phyloP scores from a whole-genome alignment of 2,888 invertebrate species.

The Phaonia tiefii region DNA sequence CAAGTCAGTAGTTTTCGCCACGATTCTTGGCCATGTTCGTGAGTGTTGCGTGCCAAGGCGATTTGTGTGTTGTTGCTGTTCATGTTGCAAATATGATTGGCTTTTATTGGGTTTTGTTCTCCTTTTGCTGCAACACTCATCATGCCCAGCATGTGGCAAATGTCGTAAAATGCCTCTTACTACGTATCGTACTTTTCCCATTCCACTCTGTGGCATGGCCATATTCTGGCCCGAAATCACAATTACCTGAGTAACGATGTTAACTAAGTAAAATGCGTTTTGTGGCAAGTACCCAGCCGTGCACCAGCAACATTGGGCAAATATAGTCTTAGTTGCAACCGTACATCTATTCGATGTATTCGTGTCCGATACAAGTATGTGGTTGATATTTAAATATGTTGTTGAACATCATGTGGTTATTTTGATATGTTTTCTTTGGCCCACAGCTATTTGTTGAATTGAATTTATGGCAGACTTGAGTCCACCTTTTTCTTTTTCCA shows the following conservation, averaged over 20 bases:
- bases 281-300: constrained; percentile 39
- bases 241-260: constrained; percentile 19
- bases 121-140: constrained; percentile 49
- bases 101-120: constrained; percentile 55
- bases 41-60: constrained; percentile 50
- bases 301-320: neutral
- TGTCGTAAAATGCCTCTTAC: constrained; percentile 57
- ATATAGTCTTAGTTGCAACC: too few relatives aligned
- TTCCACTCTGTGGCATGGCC: constrained; percentile 12
- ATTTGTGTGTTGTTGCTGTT: constrained; percentile 33
- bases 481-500: neutral
- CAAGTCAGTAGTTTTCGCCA: constrained; percentile 25
- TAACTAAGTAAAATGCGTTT: constrained; percentile 36
- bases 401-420: constrained; percentile 60
- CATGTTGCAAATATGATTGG: constrained; percentile 53
- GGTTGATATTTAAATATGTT: constrained; percentile 51
- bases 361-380: neutral
- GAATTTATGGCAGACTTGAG: constrained; percentile 48
- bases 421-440: constrained; percentile 37
- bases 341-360: neutral
- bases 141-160: constrained; percentile 58
- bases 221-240: constrained; percentile 9
- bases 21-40: constrained; percentile 14
- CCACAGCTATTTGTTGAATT: constrained; percentile 43
- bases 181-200: constrained; percentile 55